Conservation (phyloP, 2,797 vertebrate species). For the Acipenser ruthenus region DNA sequence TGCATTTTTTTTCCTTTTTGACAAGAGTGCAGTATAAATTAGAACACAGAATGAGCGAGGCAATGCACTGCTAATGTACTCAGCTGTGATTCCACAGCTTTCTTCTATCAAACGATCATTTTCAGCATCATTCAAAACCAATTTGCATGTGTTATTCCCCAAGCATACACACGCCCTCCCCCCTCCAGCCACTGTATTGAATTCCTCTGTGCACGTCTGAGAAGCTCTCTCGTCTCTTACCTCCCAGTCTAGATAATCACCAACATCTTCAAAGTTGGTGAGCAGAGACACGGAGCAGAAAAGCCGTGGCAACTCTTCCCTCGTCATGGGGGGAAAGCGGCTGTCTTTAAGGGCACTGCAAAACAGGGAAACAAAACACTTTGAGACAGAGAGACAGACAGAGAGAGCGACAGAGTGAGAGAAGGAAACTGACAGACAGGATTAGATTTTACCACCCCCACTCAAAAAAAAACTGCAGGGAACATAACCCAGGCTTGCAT, state of each 20-base stretch:
- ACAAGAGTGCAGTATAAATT: no score
- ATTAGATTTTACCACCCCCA: no score
- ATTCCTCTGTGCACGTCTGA: constrained; percentile 11
- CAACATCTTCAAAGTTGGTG: constrained; percentile 99
- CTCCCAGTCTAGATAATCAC: constrained; percentile 99
- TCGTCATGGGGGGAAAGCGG: constrained; percentile 98
- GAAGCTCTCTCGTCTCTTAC: constrained; percentile 54
- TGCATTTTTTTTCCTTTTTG: no score
- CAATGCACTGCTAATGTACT: no score
- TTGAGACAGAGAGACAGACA: constrained; percentile 23
- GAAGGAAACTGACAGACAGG: neutral
- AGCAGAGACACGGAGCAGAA: constrained; percentile 99
- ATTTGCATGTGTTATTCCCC: no score
- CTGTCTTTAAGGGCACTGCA: constrained; percentile 99
- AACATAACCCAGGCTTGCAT: no score
- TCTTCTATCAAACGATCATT: no score
- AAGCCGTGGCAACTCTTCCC: constrained; percentile 98
- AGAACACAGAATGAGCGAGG: no score
- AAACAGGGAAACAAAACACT: constrained; percentile 39
- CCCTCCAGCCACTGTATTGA: constrained; percentile 12
- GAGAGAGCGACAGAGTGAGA: neutral
- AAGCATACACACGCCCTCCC: no score
- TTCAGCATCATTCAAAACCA: no score
- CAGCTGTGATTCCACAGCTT: no score
- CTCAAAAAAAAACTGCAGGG: no score